Evolutionary conservation across 2,888 invertebrate genomes (phyloP), one percentile per base, ranked within the genome.

Genomic region (Branchellion lobata): DNA sequence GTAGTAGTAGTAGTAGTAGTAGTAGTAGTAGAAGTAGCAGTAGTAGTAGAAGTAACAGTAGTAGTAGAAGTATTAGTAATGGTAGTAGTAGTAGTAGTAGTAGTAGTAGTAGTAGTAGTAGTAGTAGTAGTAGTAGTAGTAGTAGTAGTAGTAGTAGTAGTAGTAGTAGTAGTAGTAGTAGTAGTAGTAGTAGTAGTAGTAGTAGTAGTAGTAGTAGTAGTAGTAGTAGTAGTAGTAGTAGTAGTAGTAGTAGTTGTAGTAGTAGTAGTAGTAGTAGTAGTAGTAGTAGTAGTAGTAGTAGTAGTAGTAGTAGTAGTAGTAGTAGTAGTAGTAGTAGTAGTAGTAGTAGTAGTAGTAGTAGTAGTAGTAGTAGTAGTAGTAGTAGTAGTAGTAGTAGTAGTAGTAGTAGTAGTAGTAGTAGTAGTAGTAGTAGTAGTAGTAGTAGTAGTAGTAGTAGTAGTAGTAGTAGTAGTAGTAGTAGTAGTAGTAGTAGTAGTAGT

Each of bases 211-310:
- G 24, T 65, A 65, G 24, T 65, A 65, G 24, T 65, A 65, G 24
- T 65, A 65, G 24, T 65, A 65, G 24, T 65, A 65, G 24, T 65
- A 27, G 24, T 65, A 65, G 24, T 65, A 65, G 24, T 27, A 29
- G 24, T 65, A 65, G 24, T 29, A 29, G 24, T 65, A 65, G 24
- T 29, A 29, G 8, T 5, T 11, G 24, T 29, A 29, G 24, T 65
- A 65, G 24, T 29, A 29, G 24, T 65, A 65, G 24, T 65, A 65
- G 24, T 65, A 65, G 24, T 65, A 65, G 24, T 65, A 65, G 24
- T 65, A 65, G 24, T 65, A 65, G 24, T 65, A 65, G 24, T 65
- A 65, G 24, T 65, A 65, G 24, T 65, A 65, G 24, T 65, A 65
- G 24, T 65, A 27, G 24, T 65, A 65, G 24, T 65, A 65, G 24